These are phyloP conservation scores for Macrocentrus cingulum DNA, from an alignment of 1,140 invertebrate genomes.

Conservation along the genomic window DNA sequence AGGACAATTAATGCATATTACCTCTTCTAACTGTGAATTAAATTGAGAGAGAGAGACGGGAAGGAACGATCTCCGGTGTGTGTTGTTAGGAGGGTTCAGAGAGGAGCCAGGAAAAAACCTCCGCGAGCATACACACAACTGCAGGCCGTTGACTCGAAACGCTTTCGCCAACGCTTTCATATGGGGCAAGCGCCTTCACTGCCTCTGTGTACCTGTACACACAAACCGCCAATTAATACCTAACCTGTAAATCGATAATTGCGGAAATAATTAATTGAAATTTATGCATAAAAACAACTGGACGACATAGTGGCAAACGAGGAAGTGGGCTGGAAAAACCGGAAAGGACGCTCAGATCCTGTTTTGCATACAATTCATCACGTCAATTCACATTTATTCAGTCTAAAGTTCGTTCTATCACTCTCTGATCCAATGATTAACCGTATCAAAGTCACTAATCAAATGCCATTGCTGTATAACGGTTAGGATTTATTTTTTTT, in stretches of 20 bases:
- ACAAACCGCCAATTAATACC: no score
- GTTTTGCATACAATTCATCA: constrained; percentile 50
- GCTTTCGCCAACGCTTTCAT: constrained; percentile 45
- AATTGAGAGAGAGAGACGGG: neutral
- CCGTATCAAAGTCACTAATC: no score
- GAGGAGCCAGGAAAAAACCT: constrained; percentile 12
- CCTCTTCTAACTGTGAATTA: neutral
- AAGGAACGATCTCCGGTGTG: neutral
- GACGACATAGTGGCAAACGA: no score
- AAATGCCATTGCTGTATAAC: no score
- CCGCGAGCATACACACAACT: constrained; percentile 18
- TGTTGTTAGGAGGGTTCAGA: neutral
- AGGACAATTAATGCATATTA: constrained; percentile 1
- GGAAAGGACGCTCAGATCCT: neutral
- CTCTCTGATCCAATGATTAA: no score
- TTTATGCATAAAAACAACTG: neutral
- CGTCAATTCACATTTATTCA: no score
- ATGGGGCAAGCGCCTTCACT: constrained; percentile 39
- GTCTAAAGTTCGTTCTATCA: no score
- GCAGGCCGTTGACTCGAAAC: constrained; percentile 42
- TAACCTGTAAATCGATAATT: no score
- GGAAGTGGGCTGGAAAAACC: constrained; percentile 1
- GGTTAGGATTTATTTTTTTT: no score
- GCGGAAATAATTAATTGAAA: no score
- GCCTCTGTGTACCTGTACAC: constrained; percentile 21